phyloP scores from a whole-genome alignment of 2,797 vertebrate species.

The Apogon hyalosoma region DNA sequence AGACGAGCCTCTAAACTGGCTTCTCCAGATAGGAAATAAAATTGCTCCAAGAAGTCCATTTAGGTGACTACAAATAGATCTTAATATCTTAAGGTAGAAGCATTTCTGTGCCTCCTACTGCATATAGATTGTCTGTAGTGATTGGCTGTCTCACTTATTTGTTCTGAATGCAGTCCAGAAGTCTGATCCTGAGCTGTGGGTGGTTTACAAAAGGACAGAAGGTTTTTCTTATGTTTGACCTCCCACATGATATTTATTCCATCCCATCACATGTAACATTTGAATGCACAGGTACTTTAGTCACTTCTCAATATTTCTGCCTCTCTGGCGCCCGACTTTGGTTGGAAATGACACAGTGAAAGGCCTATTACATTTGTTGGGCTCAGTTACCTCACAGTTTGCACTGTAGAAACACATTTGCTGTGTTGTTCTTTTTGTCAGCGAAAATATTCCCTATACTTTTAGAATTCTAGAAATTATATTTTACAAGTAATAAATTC shows the following conservation, averaged over 20 bases:
- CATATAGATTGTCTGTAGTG: background rate
- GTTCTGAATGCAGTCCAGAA: slow-evolving; percentile 7
- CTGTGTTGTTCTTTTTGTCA: background rate
- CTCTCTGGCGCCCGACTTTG: slow-evolving; percentile 9
- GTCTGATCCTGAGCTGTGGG: slow-evolving; percentile 13
- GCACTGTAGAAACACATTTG: background rate
- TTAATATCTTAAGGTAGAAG: slow-evolving; percentile 5
- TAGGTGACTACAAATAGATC: background rate
- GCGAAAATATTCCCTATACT: background rate
- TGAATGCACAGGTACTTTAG: slow-evolving; percentile 33
- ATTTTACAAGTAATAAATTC: slow-evolving; percentile 16
- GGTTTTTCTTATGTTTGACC: slow-evolving; percentile 39
- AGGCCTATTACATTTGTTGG: background rate
- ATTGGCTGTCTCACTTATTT: slow-evolving; percentile 20
- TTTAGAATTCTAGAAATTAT: background rate
- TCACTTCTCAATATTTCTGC: slow-evolving; percentile 24
- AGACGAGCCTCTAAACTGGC: slow-evolving; percentile 33
- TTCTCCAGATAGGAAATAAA: slow-evolving; percentile 18
- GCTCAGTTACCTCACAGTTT: slow-evolving; percentile 5
- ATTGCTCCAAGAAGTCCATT: slow-evolving; percentile 16
- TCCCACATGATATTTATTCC: slow-evolving; percentile 28
- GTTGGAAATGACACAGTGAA: slow-evolving; percentile 13
- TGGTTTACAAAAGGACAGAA: slow-evolving; percentile 31
- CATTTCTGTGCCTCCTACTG: slow-evolving; percentile 5
- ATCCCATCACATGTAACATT: slow-evolving; percentile 21